Base-by-base conservation (phyloP, 1,140 invertebrate genomes). In the Drosophila tropicalis region DNA sequence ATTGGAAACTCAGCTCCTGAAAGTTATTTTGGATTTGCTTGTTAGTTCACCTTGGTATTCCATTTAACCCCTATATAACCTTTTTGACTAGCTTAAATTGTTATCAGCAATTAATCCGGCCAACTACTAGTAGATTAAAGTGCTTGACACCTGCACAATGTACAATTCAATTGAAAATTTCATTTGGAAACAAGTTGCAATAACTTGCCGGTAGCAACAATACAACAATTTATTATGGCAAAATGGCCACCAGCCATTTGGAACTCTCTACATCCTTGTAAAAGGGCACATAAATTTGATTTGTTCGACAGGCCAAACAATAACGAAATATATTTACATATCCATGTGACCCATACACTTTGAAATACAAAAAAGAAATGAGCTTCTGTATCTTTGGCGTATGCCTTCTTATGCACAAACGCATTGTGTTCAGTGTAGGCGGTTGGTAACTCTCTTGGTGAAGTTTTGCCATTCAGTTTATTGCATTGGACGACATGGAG, bases 81-180 rank as follows among this genome's bases (percentile, higher is more conserved):
- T 10, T 7, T 17, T 47, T 2, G 7, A 47, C 15, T 19, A 7
- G 15, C 17, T 17, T 51, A 51, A 22, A 22, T 51, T 51, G 13
- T 3, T 22, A 51, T 51, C 17, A 22, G 7, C 44, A 76, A 87
- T 81, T 85, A 85, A 85, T 86, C 70, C 75, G 67, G 62, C 40
- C 62, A 67, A 72, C 72, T 63, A 78, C 84, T 89, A 84, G 70
- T 71, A 84, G 84, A 74, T 87, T 70, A 81, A 72, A 87, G 65
- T 67, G 69, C 72, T 87, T 82, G 70, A 66, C 78, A 86, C 75
- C 82, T 70, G 82, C 62, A 80, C 51, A 67, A 74, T 22, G 47
- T 57, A 60, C 65, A 77, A 70, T 81, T 89, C 81, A 89, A 89
- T 87, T 89, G 76, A 77, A 87, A 76, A 65, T 80, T 72, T 55